Base-by-base conservation (phyloP, 2,797 vertebrate genomes). In the Mormyrus proboscirostris region DNA sequence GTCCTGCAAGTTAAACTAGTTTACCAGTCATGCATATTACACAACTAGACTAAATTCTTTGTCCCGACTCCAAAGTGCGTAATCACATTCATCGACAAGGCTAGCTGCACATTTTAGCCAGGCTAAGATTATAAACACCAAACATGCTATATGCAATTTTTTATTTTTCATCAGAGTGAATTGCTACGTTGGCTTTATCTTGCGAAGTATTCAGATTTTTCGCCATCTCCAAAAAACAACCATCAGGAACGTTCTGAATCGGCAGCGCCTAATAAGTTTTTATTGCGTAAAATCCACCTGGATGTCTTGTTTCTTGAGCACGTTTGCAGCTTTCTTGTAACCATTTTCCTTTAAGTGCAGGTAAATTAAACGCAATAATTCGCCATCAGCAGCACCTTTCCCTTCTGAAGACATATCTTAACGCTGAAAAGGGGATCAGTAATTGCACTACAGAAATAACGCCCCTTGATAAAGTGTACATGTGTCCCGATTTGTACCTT, bases 291-390 rank as follows among this genome's bases (percentile, higher is more conserved):
- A 86, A 90, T 44, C 14, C 57, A 96, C 95, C 95, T 93, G 93
- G 25, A 79, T 5, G 0, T 95, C 89, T 90, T 95, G 92, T 25
- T 94, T 93, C 9, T 94, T 92, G 91, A 96, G 93, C 86, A 82
- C 90, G 2, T 91, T 90, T 0, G 95, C 95, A 12, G 94, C 95
- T n/a, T 92, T 93, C 0, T 82, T 10, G 93, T 90, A 94, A 22
- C 95, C 95, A 89, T 89, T 90, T 1, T 91, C 87, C 92, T 93
- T 93, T 76, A 95, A 91, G 91, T 96, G 94, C 51, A 93, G 90
- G 91, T 95, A 92, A 90, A 96, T 94, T 0, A 96, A 25, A 1
- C 89, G 50, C n/a, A 95, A 93, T 91, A 96, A 92, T 1, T 90
- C 90, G 85, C 82, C 38, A 51, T 89, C 57, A 29, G 86, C 86